phyloP scores from a whole-genome alignment of 2,888 invertebrate genomes.

The Rhingia rostrata region DNA sequence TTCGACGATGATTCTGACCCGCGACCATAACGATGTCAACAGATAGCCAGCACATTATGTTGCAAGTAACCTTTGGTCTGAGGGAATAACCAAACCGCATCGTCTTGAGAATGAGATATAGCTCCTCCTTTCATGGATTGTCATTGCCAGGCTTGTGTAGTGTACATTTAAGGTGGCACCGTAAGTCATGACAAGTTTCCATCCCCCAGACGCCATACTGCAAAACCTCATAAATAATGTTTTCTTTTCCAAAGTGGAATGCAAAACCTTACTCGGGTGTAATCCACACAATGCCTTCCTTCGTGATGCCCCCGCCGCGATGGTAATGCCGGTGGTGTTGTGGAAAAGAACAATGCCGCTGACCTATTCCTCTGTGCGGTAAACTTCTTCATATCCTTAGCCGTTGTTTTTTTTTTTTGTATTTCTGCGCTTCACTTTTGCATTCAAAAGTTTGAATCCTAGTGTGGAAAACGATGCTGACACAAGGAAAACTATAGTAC shows the following conservation, averaged over 20 bases:
- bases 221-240: conserved; percentile 70
- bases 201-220: conserved; percentile 47
- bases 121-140: too few species aligned
- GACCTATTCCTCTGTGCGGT: conserved; percentile 66
- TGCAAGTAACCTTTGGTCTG: conserved; percentile 48
- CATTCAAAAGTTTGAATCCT: conserved; percentile 71
- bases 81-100: conserved; percentile 9
- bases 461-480: conserved; percentile 71
- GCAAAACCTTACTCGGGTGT: conserved; percentile 70
- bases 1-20: conserved; percentile 23
- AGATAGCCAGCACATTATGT: conserved; percentile 42
- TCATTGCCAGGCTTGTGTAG: conserved; percentile 3
- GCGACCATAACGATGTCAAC: conserved; percentile 39
- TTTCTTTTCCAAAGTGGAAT: conserved; percentile 62
- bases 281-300: conserved; percentile 61
- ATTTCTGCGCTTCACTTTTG: conserved; percentile 31
- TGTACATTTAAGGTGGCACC: conserved; percentile 66
- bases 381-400: conserved; percentile 45
- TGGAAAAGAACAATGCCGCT: conserved; percentile 67
- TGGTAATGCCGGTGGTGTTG: conserved; percentile 6
- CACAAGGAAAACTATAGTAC: conserved; percentile 57
- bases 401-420: conserved; percentile 1
- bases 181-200: conserved; percentile 59
- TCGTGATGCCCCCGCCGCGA: too few species aligned
- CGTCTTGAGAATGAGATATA: too few species aligned